These are phyloP conservation scores for Cactoblastis cactorum DNA, from an alignment of 2,888 invertebrate genomes.

Conservation along the genomic window DNA sequence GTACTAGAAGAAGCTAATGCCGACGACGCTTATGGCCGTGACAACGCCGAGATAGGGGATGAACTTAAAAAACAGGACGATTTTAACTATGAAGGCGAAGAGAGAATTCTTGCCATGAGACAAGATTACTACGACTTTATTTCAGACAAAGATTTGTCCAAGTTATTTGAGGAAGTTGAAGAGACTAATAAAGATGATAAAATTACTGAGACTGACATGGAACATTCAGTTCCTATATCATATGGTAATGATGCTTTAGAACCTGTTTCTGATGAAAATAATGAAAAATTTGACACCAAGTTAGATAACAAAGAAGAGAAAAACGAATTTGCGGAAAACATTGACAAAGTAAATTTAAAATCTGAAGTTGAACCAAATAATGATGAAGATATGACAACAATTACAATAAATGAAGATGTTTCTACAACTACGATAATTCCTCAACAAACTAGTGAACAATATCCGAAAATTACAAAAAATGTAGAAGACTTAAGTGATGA, in stretches of 20 bases:
- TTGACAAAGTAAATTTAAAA: background rate
- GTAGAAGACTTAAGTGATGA: slow-evolving; percentile 35
- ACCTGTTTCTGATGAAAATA: slow-evolving; percentile 11
- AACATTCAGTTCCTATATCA: slow-evolving; percentile 21
- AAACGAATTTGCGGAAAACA: slow-evolving; percentile 16
- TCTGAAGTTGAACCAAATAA: background rate
- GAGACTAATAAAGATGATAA: background rate
- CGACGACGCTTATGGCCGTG: slow-evolving; percentile 15
- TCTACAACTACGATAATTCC: background rate
- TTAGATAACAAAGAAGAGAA: slow-evolving; percentile 16
- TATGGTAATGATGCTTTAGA: slow-evolving; percentile 44
- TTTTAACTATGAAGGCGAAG: slow-evolving; percentile 36
- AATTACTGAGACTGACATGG: slow-evolving; percentile 8
- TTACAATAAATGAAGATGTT: slow-evolving; percentile 10
- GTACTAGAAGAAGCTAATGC: slow-evolving; percentile 7
- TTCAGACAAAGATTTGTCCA: slow-evolving; percentile 21
- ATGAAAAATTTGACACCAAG: slow-evolving; percentile 18
- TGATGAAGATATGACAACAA: slow-evolving; percentile 18
- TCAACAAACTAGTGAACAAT: slow-evolving; percentile 4
- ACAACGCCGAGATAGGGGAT: background rate
- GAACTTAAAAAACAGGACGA: slow-evolving; percentile 19
- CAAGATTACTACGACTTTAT: slow-evolving; percentile 23
- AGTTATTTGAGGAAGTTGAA: slow-evolving; percentile 15
- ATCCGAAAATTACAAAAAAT: slow-evolving; percentile 17
- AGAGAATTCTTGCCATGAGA: slow-evolving; percentile 21